Percentiles rank a stretch among this genome's conserved stretches.
Conservation (phyloP, 2,797 vertebrate species). For the Simalia tracyae region DNA sequence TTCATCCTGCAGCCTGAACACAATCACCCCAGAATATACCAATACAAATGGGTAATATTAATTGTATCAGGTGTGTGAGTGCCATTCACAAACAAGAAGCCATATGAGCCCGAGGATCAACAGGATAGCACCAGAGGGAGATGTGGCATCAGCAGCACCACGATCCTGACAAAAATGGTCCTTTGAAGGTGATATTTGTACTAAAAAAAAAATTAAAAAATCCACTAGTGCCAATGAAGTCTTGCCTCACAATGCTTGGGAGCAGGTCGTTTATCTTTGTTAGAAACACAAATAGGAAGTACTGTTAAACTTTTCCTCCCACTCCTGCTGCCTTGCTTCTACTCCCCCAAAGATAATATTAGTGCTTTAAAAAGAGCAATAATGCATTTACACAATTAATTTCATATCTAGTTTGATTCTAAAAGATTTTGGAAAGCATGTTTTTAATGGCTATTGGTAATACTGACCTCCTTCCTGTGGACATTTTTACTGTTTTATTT, state of each 20-base stretch:
- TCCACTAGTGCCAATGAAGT: background rate
- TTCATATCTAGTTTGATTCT: background rate
- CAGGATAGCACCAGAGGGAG: background rate
- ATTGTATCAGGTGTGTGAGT: background rate
- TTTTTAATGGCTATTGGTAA: background rate
- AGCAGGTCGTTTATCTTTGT: background rate
- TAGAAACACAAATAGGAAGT: background rate
- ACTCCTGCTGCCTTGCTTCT: background rate
- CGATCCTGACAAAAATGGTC: background rate
- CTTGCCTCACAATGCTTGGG: background rate
- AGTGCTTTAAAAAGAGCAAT: background rate
- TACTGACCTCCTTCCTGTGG: background rate
- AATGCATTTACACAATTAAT: background rate
- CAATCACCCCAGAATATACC: background rate
- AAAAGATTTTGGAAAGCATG: background rate
- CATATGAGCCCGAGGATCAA: background rate
- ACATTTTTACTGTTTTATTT: background rate
- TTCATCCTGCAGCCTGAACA: background rate
- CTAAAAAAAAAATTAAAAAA: too few relatives aligned
- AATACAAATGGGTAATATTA: background rate
- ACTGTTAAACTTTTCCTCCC: background rate
- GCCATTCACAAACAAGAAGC: background rate
- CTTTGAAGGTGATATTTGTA: background rate
- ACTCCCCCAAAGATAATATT: background rate
- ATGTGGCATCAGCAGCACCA: background rate